A percentile compares a stretch with the other conserved stretches of the same genome.
These are phyloP conservation scores for Karalla daura DNA, from an alignment of 2,797 vertebrate species.

Conservation along the genomic window DNA sequence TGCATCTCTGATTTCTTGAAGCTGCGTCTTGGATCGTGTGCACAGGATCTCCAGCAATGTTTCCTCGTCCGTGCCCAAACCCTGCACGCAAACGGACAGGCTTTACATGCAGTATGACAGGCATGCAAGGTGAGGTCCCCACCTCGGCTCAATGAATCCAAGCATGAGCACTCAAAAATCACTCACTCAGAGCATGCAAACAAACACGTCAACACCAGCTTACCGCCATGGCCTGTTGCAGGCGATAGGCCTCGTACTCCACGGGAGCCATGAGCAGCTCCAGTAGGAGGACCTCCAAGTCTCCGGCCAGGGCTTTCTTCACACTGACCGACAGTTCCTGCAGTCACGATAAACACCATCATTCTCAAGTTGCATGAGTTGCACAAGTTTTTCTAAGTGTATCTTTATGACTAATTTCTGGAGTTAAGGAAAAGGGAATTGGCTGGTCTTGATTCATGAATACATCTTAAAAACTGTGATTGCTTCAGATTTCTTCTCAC, in stretches of 20 bases:
- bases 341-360: background rate
- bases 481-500: too few relatives aligned
- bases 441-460: too few relatives aligned
- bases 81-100: constrained; percentile 69
- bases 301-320: constrained; percentile 80
- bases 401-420: too few relatives aligned
- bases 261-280: constrained; percentile 78
- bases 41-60: constrained; percentile 86
- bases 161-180: too few relatives aligned
- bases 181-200: background rate
- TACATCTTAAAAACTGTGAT: too few relatives aligned
- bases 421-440: too few relatives aligned
- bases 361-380: background rate
- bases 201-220: constrained; percentile 16
- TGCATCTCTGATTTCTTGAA: constrained; percentile 70
- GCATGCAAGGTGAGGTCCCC: background rate
- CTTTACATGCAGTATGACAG: background rate
- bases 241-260: constrained; percentile 79
- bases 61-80: constrained; percentile 83
- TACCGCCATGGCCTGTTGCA: constrained; percentile 86
- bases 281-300: constrained; percentile 77
- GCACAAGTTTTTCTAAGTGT: background rate
- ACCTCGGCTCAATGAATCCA: background rate
- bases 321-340: constrained; percentile 81
- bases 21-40: constrained; percentile 71